Base-by-base conservation (phyloP, 1,140 invertebrate genomes). In the Araneus ventricosus region DNA sequence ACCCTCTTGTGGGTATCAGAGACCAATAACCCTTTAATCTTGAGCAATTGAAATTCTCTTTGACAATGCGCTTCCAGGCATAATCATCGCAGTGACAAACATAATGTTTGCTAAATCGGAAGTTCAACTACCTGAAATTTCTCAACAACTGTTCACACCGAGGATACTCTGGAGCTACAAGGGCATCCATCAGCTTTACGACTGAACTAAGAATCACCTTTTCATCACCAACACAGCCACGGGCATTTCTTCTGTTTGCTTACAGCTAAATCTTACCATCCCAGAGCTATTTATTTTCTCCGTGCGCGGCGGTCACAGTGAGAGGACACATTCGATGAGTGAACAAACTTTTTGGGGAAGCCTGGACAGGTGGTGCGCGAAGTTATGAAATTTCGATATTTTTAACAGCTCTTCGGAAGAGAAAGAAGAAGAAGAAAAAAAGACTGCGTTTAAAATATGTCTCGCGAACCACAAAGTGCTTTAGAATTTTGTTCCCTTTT, bases 401-500 rank as follows among this genome's bases (percentile, higher is more conserved):
- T 75, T 75, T 75, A 75, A 30, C 30, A 34, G 27, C 17, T 75
- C 30, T 75, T 20, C 6, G 63, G 8, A 24, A 24, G n/a, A 24
- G n/a, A 14, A 75, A 75, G 4, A 63, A 63, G 59, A 61, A 61
- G 1, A 61, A 6, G 20, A 24, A 61, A 63, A 84, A 80, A 63
- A 37, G 10, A 61, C 61, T 90, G 79, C 79, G n/a, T 85, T 52
- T 91, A 85, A 91, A 91, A 91, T 91, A 91, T 91, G 80, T 91
- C 45, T 34, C 80, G 59, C 27, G 57, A 91, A 85, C 90, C 90
- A 85, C 90, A 91, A 91, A 91, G 80, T 91, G 80, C 90, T 91
- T 91, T 91, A 45, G 90, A 91, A 91, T 91, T 91, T 70, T 84
- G 59, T 91, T 34, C 59, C 90, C 59, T 85, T 91, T 91, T 85